phyloP scores from a whole-genome alignment of 2,113 vertebrate species.

The Rostratula benghalensis region DNA sequence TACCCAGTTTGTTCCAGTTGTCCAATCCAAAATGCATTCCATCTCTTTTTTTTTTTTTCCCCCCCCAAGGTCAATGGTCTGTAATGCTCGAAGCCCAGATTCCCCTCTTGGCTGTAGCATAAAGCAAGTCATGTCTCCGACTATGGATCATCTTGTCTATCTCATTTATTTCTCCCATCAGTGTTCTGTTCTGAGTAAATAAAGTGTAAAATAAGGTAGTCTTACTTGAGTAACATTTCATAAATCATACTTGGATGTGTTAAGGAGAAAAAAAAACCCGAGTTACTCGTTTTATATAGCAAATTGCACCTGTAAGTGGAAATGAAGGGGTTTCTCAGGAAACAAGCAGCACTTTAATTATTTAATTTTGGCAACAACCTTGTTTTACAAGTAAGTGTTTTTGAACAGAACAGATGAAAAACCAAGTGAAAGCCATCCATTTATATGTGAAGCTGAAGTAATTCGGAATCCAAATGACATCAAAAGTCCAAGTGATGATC shows the following conservation, averaged over 20 bases:
- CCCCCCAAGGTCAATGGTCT: background rate
- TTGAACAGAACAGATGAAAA: constrained; percentile 39
- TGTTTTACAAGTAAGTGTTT: background rate
- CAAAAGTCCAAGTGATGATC: background rate
- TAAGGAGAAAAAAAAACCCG: background rate
- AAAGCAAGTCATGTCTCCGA: background rate
- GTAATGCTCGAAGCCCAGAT: background rate
- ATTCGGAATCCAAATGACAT: constrained; percentile 1
- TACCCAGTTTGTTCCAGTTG: background rate
- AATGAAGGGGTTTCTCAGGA: background rate
- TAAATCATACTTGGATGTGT: background rate
- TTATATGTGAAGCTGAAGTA: constrained; percentile 29
- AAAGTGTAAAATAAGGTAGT: constrained; percentile 55
- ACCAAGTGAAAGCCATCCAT: constrained; percentile 34
- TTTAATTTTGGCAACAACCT: background rate
- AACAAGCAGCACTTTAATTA: background rate
- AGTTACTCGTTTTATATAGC: background rate
- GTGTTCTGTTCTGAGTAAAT: constrained; percentile 32
- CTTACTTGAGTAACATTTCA: constrained; percentile 14
- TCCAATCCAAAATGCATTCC: background rate
- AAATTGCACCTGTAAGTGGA: background rate
- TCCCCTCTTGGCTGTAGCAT: background rate
- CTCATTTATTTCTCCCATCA: constrained; percentile 18
- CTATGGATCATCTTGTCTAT: background rate
- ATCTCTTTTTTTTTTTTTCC: background rate